Evolutionary conservation across 2,888 invertebrate genomes (phyloP), one percentile per base, ranked within the genome.

Genomic region (Nowickia ferox): DNA sequence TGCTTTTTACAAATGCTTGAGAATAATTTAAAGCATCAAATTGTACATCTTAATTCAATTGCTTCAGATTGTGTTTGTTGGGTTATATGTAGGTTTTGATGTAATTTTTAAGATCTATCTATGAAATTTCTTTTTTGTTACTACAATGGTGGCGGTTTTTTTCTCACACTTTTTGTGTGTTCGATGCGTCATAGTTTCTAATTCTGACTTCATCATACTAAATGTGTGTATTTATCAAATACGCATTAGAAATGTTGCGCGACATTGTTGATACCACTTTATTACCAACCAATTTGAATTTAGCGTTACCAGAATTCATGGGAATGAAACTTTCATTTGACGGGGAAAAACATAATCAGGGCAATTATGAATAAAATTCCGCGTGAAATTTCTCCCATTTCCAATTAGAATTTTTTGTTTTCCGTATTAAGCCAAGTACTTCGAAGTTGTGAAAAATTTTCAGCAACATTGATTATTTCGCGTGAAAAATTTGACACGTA

Each of bases 161-260:
- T 72, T 66, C 57, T 66, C 66, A 72, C 72, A 78, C 59, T 51
- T 76, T 13, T n/a, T 74, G 63, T 46, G 15, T 38, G 9, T 53
- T 30, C 38, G 51, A 84, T 78, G 77, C 72, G 77, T 84, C 84
- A 84, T 75, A 51, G 74, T 61, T 66, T 51, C 51, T 69, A 63
- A 63, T 42, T 11, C 63, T 69, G 81, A 84, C 83, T 78, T 87
- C 57, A 83, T 65, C 30, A 40, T 17, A 59, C 8, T 30, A 30
- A 5, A 30, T 30, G 30, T 30, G 5, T 30, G 30, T 30, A 84
- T 74, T 66, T 82, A 1, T 42, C 55, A 68, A 80, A 66, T 82
- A 88, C 87, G 88, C 87, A 87, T 86, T 88, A 84, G 63, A 79
- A 87, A 87, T 87, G 88, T 88, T 82, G 84, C 85, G 30, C 42